Evolutionary conservation across 2,113 vertebrate species (phyloP), one percentile per base, ranked within the genome.

Genomic region (Isurus oxyrinchus): DNA sequence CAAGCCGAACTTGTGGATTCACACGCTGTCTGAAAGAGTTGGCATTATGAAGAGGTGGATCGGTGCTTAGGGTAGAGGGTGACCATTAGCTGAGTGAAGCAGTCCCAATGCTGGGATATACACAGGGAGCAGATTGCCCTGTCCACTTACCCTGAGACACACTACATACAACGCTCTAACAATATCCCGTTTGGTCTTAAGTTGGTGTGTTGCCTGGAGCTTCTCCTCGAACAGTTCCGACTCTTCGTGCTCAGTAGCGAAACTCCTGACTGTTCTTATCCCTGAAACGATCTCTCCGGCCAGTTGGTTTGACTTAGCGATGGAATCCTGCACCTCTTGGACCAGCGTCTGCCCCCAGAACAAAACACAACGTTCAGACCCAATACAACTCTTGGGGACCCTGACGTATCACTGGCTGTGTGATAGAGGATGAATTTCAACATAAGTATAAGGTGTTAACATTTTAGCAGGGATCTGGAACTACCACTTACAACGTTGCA

Each of bases 211-310:
- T 59, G 96, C 40, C 0, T 97, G 97, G 96, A 99, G 96, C 3
- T 98, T 97, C 11, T 96, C 84, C 0, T 97, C 40, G 5, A 99
- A 99, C 57, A 98, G 97, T 95, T 44, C 53, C 40, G 97, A 59
- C 94, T 99, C 99, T 0, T 97, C 96, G 6, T 97, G 67, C 97
- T 99, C 98, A 0, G 98, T 98, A 0, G 97, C 98, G 31, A 98
- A 99, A 96, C 98, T 98, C n/a, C 98, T 98, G 61, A 99, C 98
- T 0, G 98, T 98, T 66, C 94, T 97, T 0, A 99, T 97, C 27
- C 97, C 97, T 0, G 97, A 96, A 0, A 99, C n/a, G 0, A 97
- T 97, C 96, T 99, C 98, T 0, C 96, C 96, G 0, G 98, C 98
- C 96, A 98, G 96, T n/a, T 98, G 97, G 14, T 97, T 97, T 0